phyloP scores from a whole-genome alignment of 1,140 invertebrate genomes.

The Dufourea novaeangliae region DNA sequence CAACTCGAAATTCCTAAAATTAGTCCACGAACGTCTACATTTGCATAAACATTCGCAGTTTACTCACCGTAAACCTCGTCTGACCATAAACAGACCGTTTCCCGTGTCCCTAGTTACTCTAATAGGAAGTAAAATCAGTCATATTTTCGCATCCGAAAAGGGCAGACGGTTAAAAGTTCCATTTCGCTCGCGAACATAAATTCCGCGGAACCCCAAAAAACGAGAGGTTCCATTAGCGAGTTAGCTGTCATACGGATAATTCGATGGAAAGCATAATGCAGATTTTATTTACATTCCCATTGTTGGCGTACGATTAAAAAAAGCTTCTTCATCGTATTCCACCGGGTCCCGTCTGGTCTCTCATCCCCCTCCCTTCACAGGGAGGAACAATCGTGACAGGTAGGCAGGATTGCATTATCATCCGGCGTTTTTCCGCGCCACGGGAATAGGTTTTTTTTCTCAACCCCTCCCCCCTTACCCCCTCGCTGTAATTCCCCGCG shows the following conservation, averaged over 20 bases:
- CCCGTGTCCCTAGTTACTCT: not conserved
- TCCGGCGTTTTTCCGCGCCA: constrained; percentile 10
- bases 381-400: not conserved
- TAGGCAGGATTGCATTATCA: not conserved
- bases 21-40: too few relatives aligned
- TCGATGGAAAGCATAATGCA: constrained; percentile 40
- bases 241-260: constrained; percentile 10
- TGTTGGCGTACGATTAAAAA: constrained; percentile 40
- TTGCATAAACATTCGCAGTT: too few relatives aligned
- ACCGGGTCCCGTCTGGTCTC: not conserved
- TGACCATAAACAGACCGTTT: not conserved
- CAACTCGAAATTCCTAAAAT: too few relatives aligned
- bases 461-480: too few relatives aligned
- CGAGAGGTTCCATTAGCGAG: not conserved
- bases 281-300: constrained; percentile 62
- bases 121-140: not conserved
- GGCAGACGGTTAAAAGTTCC: constrained; percentile 11
- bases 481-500: constrained; percentile 6
- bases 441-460: constrained; percentile 42
- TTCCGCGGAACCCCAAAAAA: not conserved
- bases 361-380: not conserved
- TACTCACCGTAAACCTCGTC: not conserved
- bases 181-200: constrained; percentile 3
- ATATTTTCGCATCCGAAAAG: too few relatives aligned
- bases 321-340: constrained; percentile 18